Percentiles rank a stretch among this genome's conserved stretches.
These are phyloP conservation scores for Lithosia quadra DNA, from an alignment of 2,888 invertebrate species.

Conservation along the genomic window DNA sequence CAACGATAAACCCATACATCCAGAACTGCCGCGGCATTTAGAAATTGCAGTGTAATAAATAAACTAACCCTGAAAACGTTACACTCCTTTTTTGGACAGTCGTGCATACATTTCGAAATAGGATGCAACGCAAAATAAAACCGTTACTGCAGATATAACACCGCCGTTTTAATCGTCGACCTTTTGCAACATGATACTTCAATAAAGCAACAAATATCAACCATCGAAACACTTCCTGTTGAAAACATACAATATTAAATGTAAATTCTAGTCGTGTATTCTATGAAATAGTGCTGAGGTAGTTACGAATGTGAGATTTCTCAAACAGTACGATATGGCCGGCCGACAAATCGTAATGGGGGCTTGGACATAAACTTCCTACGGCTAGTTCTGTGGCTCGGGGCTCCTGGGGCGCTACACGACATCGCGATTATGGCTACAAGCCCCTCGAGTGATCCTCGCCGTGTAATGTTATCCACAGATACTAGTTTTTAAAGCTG, in stretches of 20 bases:
- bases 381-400: slow-evolving; percentile 60
- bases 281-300: slow-evolving; percentile 16
- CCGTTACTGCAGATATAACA: background rate
- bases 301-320: slow-evolving; percentile 23
- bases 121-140: background rate
- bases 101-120: background rate
- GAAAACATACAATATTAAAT: slow-evolving; percentile 14
- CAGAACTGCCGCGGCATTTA: background rate
- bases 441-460: slow-evolving; percentile 42
- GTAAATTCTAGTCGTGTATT: slow-evolving; percentile 19
- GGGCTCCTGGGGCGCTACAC: slow-evolving; percentile 74
- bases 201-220: slow-evolving; percentile 15
- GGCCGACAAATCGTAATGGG: slow-evolving; percentile 74
- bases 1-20: background rate
- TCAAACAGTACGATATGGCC: slow-evolving; percentile 59
- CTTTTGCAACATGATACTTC: background rate
- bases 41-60: background rate
- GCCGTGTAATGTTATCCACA: slow-evolving; percentile 26
- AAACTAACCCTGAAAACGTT: background rate
- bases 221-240: slow-evolving; percentile 18
- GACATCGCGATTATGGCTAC: slow-evolving; percentile 72
- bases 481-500: slow-evolving; percentile 17
- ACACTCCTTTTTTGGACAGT: background rate
- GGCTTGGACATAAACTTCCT: slow-evolving; percentile 62
- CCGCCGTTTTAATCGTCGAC: background rate